Evolutionary conservation across 2,797 vertebrate genomes (phyloP), one percentile per base, ranked within the genome.

Genomic region (Pseudopleuronectes americanus): DNA sequence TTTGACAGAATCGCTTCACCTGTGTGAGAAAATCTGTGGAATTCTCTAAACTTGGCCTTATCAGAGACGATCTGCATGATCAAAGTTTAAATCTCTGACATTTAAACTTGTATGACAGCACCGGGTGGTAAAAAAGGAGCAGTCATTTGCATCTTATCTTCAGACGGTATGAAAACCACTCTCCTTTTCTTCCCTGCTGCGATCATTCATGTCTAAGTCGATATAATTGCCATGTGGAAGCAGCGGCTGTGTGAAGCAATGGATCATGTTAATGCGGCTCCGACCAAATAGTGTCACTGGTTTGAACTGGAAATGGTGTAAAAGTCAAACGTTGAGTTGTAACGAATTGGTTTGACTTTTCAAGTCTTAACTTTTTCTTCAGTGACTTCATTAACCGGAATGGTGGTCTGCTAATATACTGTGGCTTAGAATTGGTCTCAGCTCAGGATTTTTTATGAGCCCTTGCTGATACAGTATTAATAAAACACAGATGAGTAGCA

Each of bases 141-240:
- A 36, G 28, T 31, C 26, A 31, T 74, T 54, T 62, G 45, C 43
- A 59, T 84, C 16, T 68, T 14, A 64, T 53, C 24, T 28, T 28
- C 68, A 67, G 63, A 67, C 26, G 2, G 57, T n/a, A 45, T 58
- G 60, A 64, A 77, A 70, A 26, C 9, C 0, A 4, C 76, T 48
- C 60, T 84, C 55, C 53, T 83, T 54, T 62, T 71, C 22, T 68
- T 58, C 57, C 71, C 54, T 43, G 62, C 77, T 78, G 62, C 60
- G 71, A 71, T 73, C 67, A 64, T 6, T 83, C 81, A 68, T 10
- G 47, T 72, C 51, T 64, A 2, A 53, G 36, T 14, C 1, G 4
- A 53, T 74, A 22, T 69, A 79, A 59, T 64, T 62, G 53, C 61
- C 71, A 48, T 31, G 6, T 28, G 60, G 16, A 52, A 85, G 28